Percentiles rank a stretch among this genome's conserved stretches.
phyloP scores from a whole-genome alignment of 2,888 invertebrate species.

The Tenodera sinensis region DNA sequence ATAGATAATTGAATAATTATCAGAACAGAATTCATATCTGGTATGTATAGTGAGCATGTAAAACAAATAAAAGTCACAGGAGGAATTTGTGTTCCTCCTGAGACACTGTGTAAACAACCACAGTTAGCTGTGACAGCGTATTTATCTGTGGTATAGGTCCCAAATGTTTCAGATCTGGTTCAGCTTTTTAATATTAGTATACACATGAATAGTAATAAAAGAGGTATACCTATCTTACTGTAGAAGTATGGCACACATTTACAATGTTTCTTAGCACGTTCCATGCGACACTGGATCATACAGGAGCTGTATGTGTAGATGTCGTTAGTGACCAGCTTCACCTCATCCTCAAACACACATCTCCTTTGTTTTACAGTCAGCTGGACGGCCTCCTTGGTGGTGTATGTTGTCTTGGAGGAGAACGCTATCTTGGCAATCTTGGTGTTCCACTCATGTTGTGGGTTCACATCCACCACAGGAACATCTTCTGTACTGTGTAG shows the following conservation, averaged over 20 bases:
- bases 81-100: too few species aligned
- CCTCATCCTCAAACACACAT: slow-evolving; percentile 69
- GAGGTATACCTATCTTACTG: slow-evolving; percentile 50
- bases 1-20: too few species aligned
- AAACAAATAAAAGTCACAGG: too few species aligned
- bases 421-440: slow-evolving; percentile 59
- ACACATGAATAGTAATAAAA: too few species aligned
- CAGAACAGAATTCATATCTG: too few species aligned
- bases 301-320: slow-evolving; percentile 71
- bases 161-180: too few species aligned
- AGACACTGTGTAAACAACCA: too few species aligned
- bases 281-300: slow-evolving; percentile 71
- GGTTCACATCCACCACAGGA: slow-evolving; percentile 63
- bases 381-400: slow-evolving; percentile 69
- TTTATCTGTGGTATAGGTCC: too few species aligned
- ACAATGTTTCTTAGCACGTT: slow-evolving; percentile 58
- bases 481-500: slow-evolving; percentile 67
- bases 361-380: slow-evolving; percentile 64
- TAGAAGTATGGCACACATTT: slow-evolving; percentile 72
- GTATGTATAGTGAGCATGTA: too few species aligned
- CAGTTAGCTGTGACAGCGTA: too few species aligned
- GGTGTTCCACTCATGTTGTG: slow-evolving; percentile 67
- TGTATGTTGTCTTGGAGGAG: slow-evolving; percentile 72
- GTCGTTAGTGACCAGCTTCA: slow-evolving; percentile 55
- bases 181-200: too few species aligned